These are phyloP conservation scores for Acanthornis magna DNA, from an alignment of 2,797 vertebrate genomes.

Conservation along the genomic window DNA sequence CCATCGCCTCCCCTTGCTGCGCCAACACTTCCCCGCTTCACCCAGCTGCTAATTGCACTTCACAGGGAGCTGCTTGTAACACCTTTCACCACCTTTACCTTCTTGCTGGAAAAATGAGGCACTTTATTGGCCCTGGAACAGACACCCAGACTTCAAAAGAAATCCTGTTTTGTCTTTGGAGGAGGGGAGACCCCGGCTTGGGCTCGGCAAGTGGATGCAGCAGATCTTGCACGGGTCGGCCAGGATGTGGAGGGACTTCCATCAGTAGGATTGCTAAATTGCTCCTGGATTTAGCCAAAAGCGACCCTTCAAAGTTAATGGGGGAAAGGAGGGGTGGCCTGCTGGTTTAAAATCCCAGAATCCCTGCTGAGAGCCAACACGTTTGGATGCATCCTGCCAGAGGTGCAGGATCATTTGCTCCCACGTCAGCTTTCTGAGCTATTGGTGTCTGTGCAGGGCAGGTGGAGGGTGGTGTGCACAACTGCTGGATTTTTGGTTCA, in stretches of 20 bases:
- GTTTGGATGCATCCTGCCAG: not conserved
- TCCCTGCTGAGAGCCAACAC: not conserved
- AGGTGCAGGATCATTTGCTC: not conserved
- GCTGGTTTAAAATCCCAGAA: not conserved
- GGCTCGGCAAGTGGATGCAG: not conserved
- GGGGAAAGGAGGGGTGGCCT: not conserved
- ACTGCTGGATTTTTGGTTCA: not conserved
- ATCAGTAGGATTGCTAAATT: not conserved
- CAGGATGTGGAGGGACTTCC: not conserved
- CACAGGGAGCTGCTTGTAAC: constrained; percentile 41
- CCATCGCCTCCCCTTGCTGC: not conserved
- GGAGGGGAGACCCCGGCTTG: not conserved
- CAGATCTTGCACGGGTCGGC: not conserved
- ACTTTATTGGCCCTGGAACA: constrained; percentile 53
- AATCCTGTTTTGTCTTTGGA: constrained; percentile 18
- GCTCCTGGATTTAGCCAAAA: not conserved
- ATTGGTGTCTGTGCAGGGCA: not conserved
- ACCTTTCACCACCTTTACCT: constrained; percentile 54
- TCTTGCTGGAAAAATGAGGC: constrained; percentile 20
- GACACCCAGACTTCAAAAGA: constrained; percentile 58
- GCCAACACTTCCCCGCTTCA: constrained; percentile 44
- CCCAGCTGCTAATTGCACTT: constrained; percentile 66
- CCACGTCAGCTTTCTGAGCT: not conserved
- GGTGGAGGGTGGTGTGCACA: constrained; percentile 22
- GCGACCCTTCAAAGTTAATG: not conserved